Evolutionary conservation across 2,888 invertebrate species (phyloP).

Genomic region (Eupithecia dodoneata): DNA sequence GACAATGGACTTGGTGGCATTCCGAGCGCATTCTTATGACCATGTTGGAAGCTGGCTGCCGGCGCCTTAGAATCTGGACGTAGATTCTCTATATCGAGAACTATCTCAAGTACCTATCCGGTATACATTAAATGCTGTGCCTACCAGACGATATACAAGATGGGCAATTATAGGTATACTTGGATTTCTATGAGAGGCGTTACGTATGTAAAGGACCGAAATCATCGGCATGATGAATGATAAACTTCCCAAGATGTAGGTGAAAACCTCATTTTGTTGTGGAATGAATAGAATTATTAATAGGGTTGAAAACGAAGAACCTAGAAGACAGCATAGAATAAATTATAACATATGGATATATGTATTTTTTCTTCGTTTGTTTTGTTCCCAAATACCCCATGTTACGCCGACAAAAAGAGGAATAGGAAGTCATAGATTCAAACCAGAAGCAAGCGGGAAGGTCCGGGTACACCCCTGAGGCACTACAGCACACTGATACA

Average conservation of each 20-base stretch:
- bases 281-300: background rate
- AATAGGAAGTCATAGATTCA: constrained; percentile 39
- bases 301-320: background rate
- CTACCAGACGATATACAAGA: background rate
- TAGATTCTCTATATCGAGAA: background rate
- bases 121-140: background rate
- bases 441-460: constrained; percentile 23
- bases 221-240: background rate
- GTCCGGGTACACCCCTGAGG: constrained; percentile 28
- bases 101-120: background rate
- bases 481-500: constrained; percentile 37
- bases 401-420: constrained; percentile 17
- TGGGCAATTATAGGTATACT: background rate
- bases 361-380: background rate
- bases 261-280: background rate
- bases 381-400: constrained; percentile 11
- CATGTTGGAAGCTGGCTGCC: constrained; percentile 12
- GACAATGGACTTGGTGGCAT: constrained; percentile 76
- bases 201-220: background rate
- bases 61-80: constrained; percentile 11
- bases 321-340: background rate
- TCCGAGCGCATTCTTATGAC: constrained; percentile 56
- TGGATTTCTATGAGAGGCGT: background rate
- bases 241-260: background rate
- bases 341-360: background rate